A percentile compares a stretch with the other conserved stretches of the same genome.
phyloP scores from a whole-genome alignment of 1,140 invertebrate species.

The Macrostomum lignano region DNA sequence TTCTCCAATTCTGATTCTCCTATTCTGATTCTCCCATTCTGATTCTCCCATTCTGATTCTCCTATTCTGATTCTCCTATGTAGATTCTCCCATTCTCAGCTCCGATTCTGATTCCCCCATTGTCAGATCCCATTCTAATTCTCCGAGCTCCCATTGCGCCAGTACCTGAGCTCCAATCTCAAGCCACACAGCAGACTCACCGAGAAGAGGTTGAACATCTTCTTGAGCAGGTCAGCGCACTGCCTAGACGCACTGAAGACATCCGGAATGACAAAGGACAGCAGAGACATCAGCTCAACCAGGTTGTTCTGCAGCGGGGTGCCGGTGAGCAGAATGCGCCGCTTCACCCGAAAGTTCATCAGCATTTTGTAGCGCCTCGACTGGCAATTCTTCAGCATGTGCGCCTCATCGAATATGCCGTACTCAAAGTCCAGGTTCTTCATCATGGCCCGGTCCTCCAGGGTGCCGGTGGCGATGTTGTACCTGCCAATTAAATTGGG shows the following conservation, averaged over 20 bases:
- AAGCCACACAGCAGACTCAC: too few relatives aligned
- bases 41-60: too few relatives aligned
- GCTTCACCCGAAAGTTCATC: slow-evolving; percentile 50
- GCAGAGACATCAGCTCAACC: slow-evolving; percentile 65
- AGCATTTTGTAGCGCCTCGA: slow-evolving; percentile 60
- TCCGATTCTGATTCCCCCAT: too few relatives aligned
- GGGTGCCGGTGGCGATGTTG: slow-evolving; percentile 44
- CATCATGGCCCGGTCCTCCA: slow-evolving; percentile 65
- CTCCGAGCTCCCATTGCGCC: too few relatives aligned
- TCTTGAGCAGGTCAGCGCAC: slow-evolving; percentile 56
- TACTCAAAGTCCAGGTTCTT: slow-evolving; percentile 59
- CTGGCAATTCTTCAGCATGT: slow-evolving; percentile 88
- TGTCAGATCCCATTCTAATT: too few relatives aligned
- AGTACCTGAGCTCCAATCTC: too few relatives aligned
- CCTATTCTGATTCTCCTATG: too few relatives aligned
- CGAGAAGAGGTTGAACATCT: slow-evolving; percentile 45
- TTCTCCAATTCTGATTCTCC: too few relatives aligned
- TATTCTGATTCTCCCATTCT: too few relatives aligned
- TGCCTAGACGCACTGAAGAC: slow-evolving; percentile 52
- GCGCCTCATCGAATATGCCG: slow-evolving; percentile 79
- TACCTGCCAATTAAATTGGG: slow-evolving; percentile 32
- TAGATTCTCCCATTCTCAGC: too few relatives aligned
- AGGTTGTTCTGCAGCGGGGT: slow-evolving; percentile 84
- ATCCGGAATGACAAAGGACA: slow-evolving; percentile 79
- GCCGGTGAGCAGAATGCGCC: slow-evolving; percentile 54